Evolutionary conservation across 2,888 invertebrate genomes (phyloP).

Genomic region (Coenonympha arcania): DNA sequence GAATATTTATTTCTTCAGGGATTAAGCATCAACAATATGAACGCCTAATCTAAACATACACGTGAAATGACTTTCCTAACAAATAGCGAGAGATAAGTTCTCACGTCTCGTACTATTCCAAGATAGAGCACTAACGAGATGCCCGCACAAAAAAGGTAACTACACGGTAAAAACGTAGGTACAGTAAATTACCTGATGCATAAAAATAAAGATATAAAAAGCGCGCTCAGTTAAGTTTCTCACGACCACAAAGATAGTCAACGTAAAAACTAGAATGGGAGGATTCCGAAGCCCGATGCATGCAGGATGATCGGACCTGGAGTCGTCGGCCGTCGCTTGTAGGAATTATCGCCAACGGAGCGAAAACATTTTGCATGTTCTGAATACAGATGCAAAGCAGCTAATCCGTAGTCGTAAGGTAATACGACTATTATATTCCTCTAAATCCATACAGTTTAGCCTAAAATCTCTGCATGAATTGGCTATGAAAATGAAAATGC

Average conservation of each 20-base stretch:
- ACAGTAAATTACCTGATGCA: slow-evolving; percentile 6
- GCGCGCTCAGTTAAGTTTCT: slow-evolving; percentile 37
- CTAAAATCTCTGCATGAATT: too few species aligned
- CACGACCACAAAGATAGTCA: slow-evolving; percentile 57
- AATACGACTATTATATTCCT: too few species aligned
- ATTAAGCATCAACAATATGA: too few species aligned
- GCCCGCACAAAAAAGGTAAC: background rate
- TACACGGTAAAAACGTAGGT: too few species aligned
- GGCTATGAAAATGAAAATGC: too few species aligned
- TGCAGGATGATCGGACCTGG: slow-evolving; percentile 24
- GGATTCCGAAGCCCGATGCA: slow-evolving; percentile 45
- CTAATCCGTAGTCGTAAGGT: too few species aligned
- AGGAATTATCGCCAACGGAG: slow-evolving; percentile 22
- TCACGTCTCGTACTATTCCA: slow-evolving; percentile 1
- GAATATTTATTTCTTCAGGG: too few species aligned
- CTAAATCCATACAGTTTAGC: too few species aligned
- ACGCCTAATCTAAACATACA: too few species aligned
- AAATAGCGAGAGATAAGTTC: background rate
- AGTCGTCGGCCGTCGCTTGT: slow-evolving; percentile 18
- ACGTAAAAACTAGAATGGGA: slow-evolving; percentile 51
- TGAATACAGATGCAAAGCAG: slow-evolving; percentile 20
- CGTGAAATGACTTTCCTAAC: background rate
- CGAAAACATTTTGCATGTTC: slow-evolving; percentile 23
- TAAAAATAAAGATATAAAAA: slow-evolving; percentile 6
- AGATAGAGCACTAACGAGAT: slow-evolving; percentile 11